A percentile compares a stretch with the other conserved stretches of the same genome.
phyloP scores from a whole-genome alignment of 2,888 invertebrate species.

The Drosophila mulleri region DNA sequence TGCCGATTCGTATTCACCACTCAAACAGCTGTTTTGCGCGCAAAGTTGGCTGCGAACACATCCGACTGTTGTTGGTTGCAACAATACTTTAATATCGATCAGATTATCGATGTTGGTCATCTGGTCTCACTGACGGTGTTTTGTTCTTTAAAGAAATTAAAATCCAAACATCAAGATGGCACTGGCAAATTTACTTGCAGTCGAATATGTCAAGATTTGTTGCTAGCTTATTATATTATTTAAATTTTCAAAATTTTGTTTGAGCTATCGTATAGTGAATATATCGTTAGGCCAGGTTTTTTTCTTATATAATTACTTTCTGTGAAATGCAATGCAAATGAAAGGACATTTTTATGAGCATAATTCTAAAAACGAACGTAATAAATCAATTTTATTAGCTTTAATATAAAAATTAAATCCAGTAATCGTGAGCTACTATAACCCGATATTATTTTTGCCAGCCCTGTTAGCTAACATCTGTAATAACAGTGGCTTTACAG shows the following conservation, averaged over 20 bases:
- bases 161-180: too few species aligned
- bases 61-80: conserved; percentile 19
- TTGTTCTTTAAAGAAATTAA: not conserved
- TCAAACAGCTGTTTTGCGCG: conserved; percentile 49
- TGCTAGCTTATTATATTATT: too few species aligned
- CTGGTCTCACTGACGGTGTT: not conserved
- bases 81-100: not conserved
- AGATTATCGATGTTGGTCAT: not conserved
- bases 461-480: conserved; percentile 34
- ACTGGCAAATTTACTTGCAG: too few species aligned
- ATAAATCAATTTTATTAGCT: not conserved
- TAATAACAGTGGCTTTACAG: conserved; percentile 21
- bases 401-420: not conserved
- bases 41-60: conserved; percentile 51
- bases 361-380: not conserved
- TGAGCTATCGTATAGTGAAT: not conserved
- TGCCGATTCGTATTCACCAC: conserved; percentile 56
- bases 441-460: conserved; percentile 8
- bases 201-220: too few species aligned
- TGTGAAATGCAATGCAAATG: not conserved
- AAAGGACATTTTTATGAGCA: not conserved
- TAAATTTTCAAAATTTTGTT: not conserved
- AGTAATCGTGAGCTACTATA: not conserved
- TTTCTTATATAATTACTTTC: too few species aligned
- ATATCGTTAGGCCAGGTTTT: not conserved